phyloP scores from a whole-genome alignment of 1,140 invertebrate genomes.

The Bombus soroeensis region DNA sequence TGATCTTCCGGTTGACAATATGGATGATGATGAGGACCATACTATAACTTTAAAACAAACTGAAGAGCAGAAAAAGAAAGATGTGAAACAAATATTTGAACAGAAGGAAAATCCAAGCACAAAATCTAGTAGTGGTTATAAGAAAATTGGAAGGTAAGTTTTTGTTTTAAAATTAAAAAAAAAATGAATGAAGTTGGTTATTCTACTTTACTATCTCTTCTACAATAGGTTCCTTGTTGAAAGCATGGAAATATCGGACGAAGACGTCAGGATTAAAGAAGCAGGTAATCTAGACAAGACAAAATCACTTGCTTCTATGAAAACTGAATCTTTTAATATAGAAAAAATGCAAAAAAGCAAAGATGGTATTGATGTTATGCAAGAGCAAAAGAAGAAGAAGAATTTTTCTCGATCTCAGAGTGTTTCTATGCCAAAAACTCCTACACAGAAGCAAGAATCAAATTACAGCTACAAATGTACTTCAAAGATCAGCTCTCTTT shows the following conservation, averaged over 20 bases:
- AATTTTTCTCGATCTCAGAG: conserved; percentile 78
- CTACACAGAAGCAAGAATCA: conserved; percentile 58
- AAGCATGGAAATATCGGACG: conserved; percentile 79
- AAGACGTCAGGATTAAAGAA: conserved; percentile 80
- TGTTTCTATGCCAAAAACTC: conserved; percentile 73
- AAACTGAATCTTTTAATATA: conserved; percentile 33
- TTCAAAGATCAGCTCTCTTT: conserved; percentile 77
- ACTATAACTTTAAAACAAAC: conserved; percentile 78
- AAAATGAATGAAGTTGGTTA: neutral
- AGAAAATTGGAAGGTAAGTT: conserved; percentile 80
- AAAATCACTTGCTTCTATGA: conserved; percentile 46
- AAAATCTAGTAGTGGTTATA: conserved; percentile 73
- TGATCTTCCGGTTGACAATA: conserved; percentile 67
- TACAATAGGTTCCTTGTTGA: conserved; percentile 77
- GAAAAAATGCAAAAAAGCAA: conserved; percentile 44
- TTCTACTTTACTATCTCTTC: neutral
- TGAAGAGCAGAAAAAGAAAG: conserved; percentile 80
- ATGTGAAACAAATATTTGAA: conserved; percentile 79
- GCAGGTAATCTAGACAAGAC: conserved; percentile 65
- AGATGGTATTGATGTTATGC: conserved; percentile 18
- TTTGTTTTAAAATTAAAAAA: neutral
- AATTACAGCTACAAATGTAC: conserved; percentile 59
- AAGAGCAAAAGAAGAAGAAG: conserved; percentile 45
- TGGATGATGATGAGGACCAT: conserved; percentile 80
- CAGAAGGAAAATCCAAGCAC: conserved; percentile 67